Conservation (phyloP, 2,888 invertebrate species). For the Chymomyza amoena region DNA sequence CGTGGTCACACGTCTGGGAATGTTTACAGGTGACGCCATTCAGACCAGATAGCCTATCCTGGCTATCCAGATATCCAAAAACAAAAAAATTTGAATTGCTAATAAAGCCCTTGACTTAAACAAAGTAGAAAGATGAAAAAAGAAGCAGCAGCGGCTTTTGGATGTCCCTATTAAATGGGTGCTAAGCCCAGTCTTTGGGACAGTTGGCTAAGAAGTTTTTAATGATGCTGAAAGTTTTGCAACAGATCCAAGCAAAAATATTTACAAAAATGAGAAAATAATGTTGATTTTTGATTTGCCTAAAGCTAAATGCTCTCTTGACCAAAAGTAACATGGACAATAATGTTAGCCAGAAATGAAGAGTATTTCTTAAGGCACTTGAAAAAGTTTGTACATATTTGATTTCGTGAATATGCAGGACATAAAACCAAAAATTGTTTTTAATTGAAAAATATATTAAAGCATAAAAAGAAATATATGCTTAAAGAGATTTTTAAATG, state of each 20-base stretch:
- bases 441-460: too few relatives aligned
- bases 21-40: conserved; percentile 43
- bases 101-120: conserved; percentile 55
- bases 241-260: conserved; percentile 19
- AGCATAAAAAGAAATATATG: too few relatives aligned
- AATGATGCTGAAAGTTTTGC: conserved; percentile 58
- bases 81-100: conserved; percentile 57
- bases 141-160: not conserved
- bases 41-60: not conserved
- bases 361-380: too few relatives aligned
- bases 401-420: too few relatives aligned
- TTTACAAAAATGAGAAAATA: not conserved
- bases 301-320: not conserved
- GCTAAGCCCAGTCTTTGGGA: not conserved
- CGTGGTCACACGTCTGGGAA: conserved; percentile 36
- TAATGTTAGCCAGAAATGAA: not conserved
- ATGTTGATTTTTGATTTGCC: not conserved
- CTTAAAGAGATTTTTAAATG: too few relatives aligned
- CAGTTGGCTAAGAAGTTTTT: conserved; percentile 58
- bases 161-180: not conserved
- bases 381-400: too few relatives aligned
- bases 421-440: too few relatives aligned
- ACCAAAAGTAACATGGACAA: too few relatives aligned
- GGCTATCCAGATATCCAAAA: not conserved
- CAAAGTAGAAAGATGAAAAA: conserved; percentile 14